Base-by-base conservation (phyloP, 2,113 vertebrate genomes). In the Hypocryptadius cinnamomeus region DNA sequence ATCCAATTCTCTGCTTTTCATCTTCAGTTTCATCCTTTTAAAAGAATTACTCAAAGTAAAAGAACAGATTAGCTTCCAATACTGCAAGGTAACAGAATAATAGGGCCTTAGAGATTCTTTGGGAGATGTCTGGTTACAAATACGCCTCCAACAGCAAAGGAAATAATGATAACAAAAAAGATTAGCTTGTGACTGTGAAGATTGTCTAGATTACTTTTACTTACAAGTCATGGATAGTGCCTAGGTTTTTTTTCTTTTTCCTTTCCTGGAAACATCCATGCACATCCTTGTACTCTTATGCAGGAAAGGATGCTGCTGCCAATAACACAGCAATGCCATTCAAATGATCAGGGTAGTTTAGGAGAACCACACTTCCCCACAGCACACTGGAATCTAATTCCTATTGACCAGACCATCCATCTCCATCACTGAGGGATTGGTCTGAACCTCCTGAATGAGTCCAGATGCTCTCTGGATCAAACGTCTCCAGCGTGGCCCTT, bases 381-480 rank as follows among this genome's bases (percentile, higher is more conserved):
- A 69, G n/a, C 66, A 93, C 82, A 76, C 44, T 45, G 30, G 47
- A 71, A 56, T 60, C 80, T 81, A 78, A 90, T 79, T 92, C 53
- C 83, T 76, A 25, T 18, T 72, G 80, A 77, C 57, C 48, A 74
- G 35, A 60, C 48, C 60, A 86, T 92, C 79, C 42, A 70, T 68
- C 30, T 92, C 79, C 69, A 90, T 51, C 92, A 81, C 56, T 37
- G 27, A 83, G 25, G 24, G 79, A 86, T 3, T 59, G 72, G 21
- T 85, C 33, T 83, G 60, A 88, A 78, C 11, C 79, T 88, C 65
- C 69, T 84, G 79, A 86, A 92, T 33, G 28, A 71, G 88, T 64
- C 88, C 95, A 95, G 93, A 95, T 94, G 92, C 76, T 88, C 72
- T 80, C 64, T 77, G 54, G 79, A 95, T 93, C 82, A 85, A 77